Evolutionary conservation across 2,113 vertebrate genomes (phyloP), one percentile per base, ranked within the genome.

Genomic region (Clinocottus analis): DNA sequence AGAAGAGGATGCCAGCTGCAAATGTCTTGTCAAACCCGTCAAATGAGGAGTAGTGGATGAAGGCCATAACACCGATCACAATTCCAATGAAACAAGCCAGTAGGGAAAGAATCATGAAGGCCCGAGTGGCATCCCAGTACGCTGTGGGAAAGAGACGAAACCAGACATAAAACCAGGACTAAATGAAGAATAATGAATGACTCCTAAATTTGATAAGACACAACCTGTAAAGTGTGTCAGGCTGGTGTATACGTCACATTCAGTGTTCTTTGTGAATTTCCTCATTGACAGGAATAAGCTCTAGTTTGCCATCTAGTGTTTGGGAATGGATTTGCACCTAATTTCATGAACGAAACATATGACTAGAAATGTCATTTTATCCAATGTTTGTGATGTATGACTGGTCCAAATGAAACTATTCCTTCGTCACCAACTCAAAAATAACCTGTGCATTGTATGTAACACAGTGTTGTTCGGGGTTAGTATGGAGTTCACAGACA

Each of bases 61-160:
- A 95, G 73, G 94, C 94, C 93, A 95, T 94, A 84, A 95, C 87
- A 3, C 95, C 95, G 19, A 95, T 92, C 82, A 95, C 88, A 17
- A 95, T 89, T 83, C 95, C 95, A 16, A 95, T 89, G 84, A 95
- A 95, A 80, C 95, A 95, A 35, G 95, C 94, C 87, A 95, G 76
- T 75, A 94, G 79, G 83, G 95, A 94, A 6, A 95, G 92, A 64
- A 95, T 95, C 94, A 95, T 95, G 91, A 95, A 95, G 66, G 94
- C 94, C 31, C 94, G 84, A 13, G 95, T 95, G 47, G 94, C 95
- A 31, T 95, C 94, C 95, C 94, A 95, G 77, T 95, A 95, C 0
- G 94, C 95, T 95, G 85, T 12, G 47, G 39, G 29, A 19, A 55
- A n/a, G 19, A 75, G 7, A 75, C 5, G 5, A 61, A 17, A 41